These are phyloP conservation scores for Laothoe populi DNA, from an alignment of 2,888 invertebrate genomes.

Conservation along the genomic window DNA sequence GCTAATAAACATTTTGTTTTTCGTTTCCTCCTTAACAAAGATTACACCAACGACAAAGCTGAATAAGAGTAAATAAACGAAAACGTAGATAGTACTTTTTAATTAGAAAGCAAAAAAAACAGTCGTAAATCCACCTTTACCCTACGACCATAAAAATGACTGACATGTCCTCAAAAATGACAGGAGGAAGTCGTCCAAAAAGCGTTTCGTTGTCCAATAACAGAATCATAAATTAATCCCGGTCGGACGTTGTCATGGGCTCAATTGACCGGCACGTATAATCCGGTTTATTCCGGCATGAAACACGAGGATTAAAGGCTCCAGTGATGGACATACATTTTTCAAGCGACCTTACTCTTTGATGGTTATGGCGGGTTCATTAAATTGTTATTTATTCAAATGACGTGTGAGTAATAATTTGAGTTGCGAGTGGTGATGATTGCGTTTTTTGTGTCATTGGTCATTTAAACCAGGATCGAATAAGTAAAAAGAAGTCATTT, in stretches of 20 bases:
- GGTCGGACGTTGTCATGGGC: conserved; percentile 1
- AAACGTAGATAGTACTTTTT: too few relatives aligned
- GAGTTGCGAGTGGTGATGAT: too few relatives aligned
- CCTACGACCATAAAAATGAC: not conserved
- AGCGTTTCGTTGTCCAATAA: conserved; percentile 7
- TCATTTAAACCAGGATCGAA: too few relatives aligned
- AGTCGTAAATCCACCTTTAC: not conserved
- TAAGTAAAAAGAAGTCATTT: too few relatives aligned
- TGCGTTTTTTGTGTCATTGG: too few relatives aligned
- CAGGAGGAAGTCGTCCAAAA: conserved; percentile 13
- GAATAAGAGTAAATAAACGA: too few relatives aligned
- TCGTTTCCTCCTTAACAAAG: too few relatives aligned
- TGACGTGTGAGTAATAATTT: not conserved
- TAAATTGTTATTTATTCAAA: conserved; percentile 8
- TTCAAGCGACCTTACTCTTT: conserved; percentile 7
- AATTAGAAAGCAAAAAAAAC: too few relatives aligned
- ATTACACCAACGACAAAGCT: too few relatives aligned
- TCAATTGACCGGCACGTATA: conserved; percentile 12
- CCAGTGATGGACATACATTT: conserved; percentile 17
- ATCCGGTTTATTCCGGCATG: conserved; percentile 19
- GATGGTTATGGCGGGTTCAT: conserved; percentile 4
- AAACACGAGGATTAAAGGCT: conserved; percentile 25
- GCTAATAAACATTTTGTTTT: too few relatives aligned
- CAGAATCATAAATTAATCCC: conserved; percentile 20
- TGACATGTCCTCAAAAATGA: conserved; percentile 1